Conservation (phyloP, 2,113 vertebrate species). For the Larimichthys crocea region DNA sequence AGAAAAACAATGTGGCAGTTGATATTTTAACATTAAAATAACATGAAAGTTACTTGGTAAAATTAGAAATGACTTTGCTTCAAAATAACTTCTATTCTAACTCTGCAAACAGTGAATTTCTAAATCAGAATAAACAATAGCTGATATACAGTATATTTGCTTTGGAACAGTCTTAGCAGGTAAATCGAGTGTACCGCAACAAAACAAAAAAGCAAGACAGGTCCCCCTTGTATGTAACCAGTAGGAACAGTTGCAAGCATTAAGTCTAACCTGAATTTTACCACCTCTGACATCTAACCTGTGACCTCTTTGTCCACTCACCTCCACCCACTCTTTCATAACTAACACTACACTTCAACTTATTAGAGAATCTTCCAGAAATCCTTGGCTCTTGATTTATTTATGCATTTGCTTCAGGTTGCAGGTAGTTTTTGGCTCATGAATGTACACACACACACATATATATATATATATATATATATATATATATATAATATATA, state of each 20-base stretch:
- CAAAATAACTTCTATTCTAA: too few relatives aligned
- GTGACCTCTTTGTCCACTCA: slow-evolving; percentile 27
- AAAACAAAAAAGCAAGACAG: background rate
- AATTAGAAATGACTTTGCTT: too few relatives aligned
- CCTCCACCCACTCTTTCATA: background rate
- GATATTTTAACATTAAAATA: background rate
- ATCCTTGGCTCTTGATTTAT: background rate
- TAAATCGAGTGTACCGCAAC: background rate
- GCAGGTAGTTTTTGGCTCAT: slow-evolving; percentile 13
- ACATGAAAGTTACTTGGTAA: background rate
- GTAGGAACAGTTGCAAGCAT: slow-evolving; percentile 28
- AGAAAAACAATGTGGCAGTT: background rate
- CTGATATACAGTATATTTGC: background rate
- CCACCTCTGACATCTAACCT: slow-evolving; percentile 36
- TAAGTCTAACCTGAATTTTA: slow-evolving; percentile 45
- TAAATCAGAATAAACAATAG: too few relatives aligned
- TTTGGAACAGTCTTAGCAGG: background rate
- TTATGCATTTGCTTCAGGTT: background rate
- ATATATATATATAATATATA: background rate
- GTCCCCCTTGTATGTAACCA: background rate
- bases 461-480: background rate
- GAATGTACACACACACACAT: background rate
- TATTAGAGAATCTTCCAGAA: background rate
- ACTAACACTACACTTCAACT: background rate
- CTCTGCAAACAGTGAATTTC: too few relatives aligned